These are phyloP conservation scores for Cantharis flavilabris DNA, from an alignment of 2,888 invertebrate genomes.

Conservation along the genomic window DNA sequence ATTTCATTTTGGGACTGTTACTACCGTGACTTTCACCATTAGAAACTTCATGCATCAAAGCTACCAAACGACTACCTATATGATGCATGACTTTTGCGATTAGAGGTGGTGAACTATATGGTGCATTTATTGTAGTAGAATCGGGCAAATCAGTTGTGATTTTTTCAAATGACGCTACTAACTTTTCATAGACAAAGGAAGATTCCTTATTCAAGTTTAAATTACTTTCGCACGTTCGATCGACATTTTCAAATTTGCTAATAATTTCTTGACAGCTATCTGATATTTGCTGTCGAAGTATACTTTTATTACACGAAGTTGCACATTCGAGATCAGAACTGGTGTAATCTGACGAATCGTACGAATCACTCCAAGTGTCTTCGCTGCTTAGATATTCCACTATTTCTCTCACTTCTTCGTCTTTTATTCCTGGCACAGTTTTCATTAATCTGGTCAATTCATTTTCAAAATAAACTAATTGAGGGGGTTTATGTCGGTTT, in stretches of 20 bases:
- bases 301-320: conserved; percentile 66
- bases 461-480: conserved; percentile 86
- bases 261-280: conserved; percentile 88
- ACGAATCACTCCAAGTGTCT: conserved; percentile 92
- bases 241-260: conserved; percentile 74
- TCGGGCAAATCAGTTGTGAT: conserved; percentile 60
- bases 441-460: conserved; percentile 90
- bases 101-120: conserved; percentile 77
- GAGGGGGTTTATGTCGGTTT: conserved; percentile 76
- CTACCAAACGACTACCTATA: conserved; percentile 83
- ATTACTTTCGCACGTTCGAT: conserved; percentile 63
- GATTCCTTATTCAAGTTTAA: conserved; percentile 71
- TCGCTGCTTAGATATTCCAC: conserved; percentile 91
- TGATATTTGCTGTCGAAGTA: conserved; percentile 82
- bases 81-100: conserved; percentile 92
- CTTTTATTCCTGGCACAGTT: conserved; percentile 88
- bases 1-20: conserved; percentile 64
- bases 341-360: conserved; percentile 90
- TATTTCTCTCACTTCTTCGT: conserved; percentile 88
- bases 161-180: conserved; percentile 83
- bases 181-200: conserved; percentile 83
- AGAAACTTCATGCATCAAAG: conserved; percentile 90
- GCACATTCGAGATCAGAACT: conserved; percentile 82
- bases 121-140: conserved; percentile 53
- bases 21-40: conserved; percentile 69